Percentiles rank a stretch among this genome's conserved stretches.
Evolutionary conservation across 2,113 vertebrate species (phyloP).

Genomic region (Reinhardtius hippoglossoides): DNA sequence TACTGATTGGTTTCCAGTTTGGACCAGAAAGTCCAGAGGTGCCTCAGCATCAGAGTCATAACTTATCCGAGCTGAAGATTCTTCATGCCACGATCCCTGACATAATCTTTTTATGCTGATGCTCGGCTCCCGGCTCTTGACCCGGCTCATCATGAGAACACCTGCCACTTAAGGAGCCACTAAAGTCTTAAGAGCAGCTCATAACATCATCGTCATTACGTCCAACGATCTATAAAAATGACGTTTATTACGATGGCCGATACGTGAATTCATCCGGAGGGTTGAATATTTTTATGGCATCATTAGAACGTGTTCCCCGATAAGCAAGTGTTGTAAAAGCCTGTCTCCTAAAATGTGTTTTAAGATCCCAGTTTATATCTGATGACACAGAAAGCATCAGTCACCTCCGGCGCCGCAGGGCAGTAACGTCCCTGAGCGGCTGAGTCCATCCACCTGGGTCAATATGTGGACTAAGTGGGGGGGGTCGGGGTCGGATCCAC

Average conservation of each 20-base stretch:
- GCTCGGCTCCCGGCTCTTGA: background rate
- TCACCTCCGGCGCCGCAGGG: conserved; percentile 24
- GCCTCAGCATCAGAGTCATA: background rate
- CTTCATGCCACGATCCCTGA: background rate
- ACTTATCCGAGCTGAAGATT: background rate
- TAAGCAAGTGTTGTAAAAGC: conserved; percentile 54
- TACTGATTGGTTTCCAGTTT: too few relatives aligned
- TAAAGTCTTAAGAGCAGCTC: conserved; percentile 30
- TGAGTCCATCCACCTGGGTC: conserved; percentile 26
- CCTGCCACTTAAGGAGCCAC: conserved; percentile 26
- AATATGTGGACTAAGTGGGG: conserved; percentile 26
- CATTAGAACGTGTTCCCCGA: conserved; percentile 24
- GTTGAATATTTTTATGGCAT: conserved; percentile 50
- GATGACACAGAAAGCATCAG: conserved; percentile 45
- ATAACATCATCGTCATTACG: conserved; percentile 32
- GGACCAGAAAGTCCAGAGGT: too few relatives aligned
- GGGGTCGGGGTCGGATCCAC: conserved; percentile 23
- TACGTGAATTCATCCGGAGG: conserved; percentile 13
- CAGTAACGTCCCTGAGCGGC: background rate
- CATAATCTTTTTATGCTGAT: background rate
- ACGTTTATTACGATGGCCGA: conserved; percentile 56
- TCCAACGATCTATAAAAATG: conserved; percentile 43
- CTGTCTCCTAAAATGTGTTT: conserved; percentile 45
- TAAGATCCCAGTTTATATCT: conserved; percentile 31
- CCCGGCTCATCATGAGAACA: background rate